These are phyloP conservation scores for Holothuria scabra DNA, from an alignment of 53 echinoderm and acorn worm species.

Conservation along the genomic window DNA sequence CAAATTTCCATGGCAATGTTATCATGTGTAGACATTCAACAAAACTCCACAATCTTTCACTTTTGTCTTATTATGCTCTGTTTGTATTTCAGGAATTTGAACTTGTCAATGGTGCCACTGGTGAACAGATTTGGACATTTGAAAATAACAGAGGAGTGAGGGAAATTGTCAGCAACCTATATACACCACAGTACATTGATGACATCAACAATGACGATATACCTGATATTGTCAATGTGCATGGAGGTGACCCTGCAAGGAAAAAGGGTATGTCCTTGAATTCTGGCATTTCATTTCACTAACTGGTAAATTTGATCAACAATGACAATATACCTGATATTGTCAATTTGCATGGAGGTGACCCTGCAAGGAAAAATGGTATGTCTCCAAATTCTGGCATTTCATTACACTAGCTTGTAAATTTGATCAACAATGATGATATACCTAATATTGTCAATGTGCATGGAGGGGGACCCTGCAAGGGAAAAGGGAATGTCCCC, in stretches of 20 bases:
- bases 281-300: not conserved
- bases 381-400: not conserved
- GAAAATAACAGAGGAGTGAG: slow-evolving; percentile 34
- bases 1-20: too few species aligned
- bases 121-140: slow-evolving; percentile 75
- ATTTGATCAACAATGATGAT: slow-evolving; percentile 69
- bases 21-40: too few species aligned
- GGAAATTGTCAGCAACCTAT: slow-evolving; percentile 83
- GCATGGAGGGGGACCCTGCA: slow-evolving; percentile 94
- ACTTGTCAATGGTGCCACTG: slow-evolving; percentile 73
- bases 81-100: slow-evolving; percentile 68
- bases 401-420: not conserved
- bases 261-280: slow-evolving; percentile 57
- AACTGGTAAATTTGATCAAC: too few species aligned
- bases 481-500: not conserved
- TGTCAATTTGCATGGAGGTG: slow-evolving; percentile 87
- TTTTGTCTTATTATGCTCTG: too few species aligned
- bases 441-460: slow-evolving; percentile 77
- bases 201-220: slow-evolving; percentile 82
- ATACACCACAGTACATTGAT: slow-evolving; percentile 87
- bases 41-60: too few species aligned
- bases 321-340: slow-evolving; percentile 79
- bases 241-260: slow-evolving; percentile 95
- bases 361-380: slow-evolving; percentile 88
- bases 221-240: slow-evolving; percentile 79